Conservation (phyloP, 2,797 vertebrate species). For the Phrynocephalus guinanensis region DNA sequence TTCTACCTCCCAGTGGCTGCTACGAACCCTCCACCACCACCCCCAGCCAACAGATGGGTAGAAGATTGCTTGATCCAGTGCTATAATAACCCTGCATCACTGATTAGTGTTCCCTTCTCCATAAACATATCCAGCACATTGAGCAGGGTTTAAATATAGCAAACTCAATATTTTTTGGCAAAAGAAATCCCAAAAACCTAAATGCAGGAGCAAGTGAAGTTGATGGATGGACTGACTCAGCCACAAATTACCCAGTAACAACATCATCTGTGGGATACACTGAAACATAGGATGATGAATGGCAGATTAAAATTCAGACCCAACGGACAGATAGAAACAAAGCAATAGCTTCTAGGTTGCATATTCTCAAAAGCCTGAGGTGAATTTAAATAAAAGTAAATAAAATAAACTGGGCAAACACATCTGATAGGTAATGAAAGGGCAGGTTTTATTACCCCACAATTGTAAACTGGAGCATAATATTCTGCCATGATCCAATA, state of each 20-base stretch:
- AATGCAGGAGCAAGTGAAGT: background rate
- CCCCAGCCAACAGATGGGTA: too few relatives aligned
- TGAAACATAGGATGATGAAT: background rate
- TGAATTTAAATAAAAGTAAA: background rate
- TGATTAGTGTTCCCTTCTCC: too few relatives aligned
- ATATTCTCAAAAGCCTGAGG: background rate
- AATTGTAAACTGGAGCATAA: background rate
- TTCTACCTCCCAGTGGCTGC: too few relatives aligned
- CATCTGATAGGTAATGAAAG: background rate
- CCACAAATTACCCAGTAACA: background rate
- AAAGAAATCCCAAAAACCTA: background rate
- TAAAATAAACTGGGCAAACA: background rate
- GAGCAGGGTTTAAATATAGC: too few relatives aligned
- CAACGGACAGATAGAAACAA: background rate
- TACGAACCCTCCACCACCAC: too few relatives aligned
- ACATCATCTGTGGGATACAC: background rate
- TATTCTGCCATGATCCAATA: background rate
- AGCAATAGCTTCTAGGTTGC: background rate
- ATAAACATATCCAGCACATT: too few relatives aligned
- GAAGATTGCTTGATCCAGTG: too few relatives aligned
- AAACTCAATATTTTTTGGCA: too few relatives aligned
- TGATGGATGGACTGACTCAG: background rate
- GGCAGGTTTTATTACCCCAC: background rate
- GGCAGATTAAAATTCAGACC: background rate
- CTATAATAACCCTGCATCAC: too few relatives aligned